Evolutionary conservation across 92 coral and sea anemone species (phyloP).

Genomic region (Anthopleura xanthogrammica): DNA sequence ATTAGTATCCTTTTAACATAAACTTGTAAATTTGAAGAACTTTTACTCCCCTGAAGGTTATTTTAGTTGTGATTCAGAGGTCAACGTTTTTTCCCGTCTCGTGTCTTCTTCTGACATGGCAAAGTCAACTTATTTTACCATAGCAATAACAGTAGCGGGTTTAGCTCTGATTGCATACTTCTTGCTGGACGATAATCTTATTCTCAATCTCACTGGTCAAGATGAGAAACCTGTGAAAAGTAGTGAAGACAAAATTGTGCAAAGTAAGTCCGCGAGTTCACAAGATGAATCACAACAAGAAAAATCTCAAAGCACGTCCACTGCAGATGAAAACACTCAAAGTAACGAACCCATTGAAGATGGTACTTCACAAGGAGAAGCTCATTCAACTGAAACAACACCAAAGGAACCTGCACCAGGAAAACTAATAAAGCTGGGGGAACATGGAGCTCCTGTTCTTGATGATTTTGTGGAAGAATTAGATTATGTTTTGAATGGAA

Average conservation of each 20-base stretch:
- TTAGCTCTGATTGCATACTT: constrained; percentile 19
- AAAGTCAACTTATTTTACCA: constrained; percentile 13
- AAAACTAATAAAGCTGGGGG: constrained; percentile 82
- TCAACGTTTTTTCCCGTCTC: too few species aligned
- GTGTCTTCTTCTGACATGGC: not conserved
- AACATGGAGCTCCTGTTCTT: constrained; percentile 69
- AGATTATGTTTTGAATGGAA: constrained; percentile 79
- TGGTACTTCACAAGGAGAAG: not conserved
- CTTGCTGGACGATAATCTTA: not conserved
- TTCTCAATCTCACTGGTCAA: not conserved
- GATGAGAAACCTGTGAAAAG: not conserved
- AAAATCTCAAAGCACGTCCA: not conserved
- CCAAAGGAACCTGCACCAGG: constrained; percentile 46
- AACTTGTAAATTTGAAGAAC: too few species aligned
- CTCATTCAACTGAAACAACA: constrained; percentile 3
- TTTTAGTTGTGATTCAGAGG: not conserved
- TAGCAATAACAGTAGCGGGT: constrained; percentile 14
- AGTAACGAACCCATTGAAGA: not conserved
- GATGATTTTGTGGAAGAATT: constrained; percentile 74
- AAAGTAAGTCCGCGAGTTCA: not conserved
- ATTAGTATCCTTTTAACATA: not conserved
- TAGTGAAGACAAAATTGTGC: not conserved
- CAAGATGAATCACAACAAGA: not conserved
- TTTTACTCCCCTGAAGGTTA: not conserved
- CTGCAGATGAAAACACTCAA: not conserved